Evolutionary conservation across 2,797 vertebrate genomes (phyloP), one percentile per base, ranked within the genome.

Genomic region (Cirrhinus mrigala): DNA sequence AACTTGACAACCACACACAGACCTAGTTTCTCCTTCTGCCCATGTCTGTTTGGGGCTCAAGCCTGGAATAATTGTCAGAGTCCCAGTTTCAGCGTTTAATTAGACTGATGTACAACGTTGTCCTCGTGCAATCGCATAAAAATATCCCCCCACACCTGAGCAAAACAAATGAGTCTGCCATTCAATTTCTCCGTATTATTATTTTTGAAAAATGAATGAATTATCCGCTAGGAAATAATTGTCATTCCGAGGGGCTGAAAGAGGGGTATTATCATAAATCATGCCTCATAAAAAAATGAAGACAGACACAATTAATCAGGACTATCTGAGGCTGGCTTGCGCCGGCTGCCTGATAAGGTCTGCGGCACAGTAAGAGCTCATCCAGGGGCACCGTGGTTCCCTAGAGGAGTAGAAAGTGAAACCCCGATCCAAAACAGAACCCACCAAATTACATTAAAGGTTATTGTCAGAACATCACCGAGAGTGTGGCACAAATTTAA

Each of bases 181-280:
- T 90, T 94, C 92, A 92, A 92, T 93, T 93, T 91, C 93, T 93
- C 93, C 88, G 92, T 93, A 93, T 92, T 93, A 92, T 92, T 94
- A 93, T 94, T 95, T 90, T 92, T 94, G 92, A 95, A 93, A 93
- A 95, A 95, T 95, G 92, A 91, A 93, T 89, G 90, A 92, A 92
- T 91, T 91, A 89, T 81, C 88, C 84, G 88, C 89, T 86, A 88
- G 90, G 88, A 89, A 88, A 90, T 90, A 90, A 90, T 90, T 91
- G 91, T 91, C 91, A 90, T 89, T 90, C 85, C 86, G 80, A 89
- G 86, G 86, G 86, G 88, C 89, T 88, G 88, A 87, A 88, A 89
- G 88, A 86, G 86, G 87, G 83, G 90, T 86, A 90, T 90, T 90
- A 90, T 89, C 87, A 90, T 89, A 89, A 90, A 90, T 91, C 91